Evolutionary conservation across 1,140 invertebrate species (phyloP).

Genomic region (Gerris buenoi): DNA sequence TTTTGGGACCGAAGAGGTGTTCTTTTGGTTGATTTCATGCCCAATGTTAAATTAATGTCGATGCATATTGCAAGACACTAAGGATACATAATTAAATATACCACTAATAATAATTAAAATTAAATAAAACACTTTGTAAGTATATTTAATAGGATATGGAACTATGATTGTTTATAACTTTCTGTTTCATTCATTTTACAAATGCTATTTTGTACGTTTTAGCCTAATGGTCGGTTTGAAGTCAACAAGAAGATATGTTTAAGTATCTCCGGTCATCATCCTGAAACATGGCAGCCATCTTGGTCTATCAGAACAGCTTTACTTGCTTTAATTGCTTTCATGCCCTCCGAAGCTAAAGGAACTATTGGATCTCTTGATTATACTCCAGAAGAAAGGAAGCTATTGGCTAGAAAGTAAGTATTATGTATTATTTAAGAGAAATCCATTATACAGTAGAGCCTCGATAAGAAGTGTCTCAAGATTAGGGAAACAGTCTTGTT

Average conservation of each 20-base stretch:
- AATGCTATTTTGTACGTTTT: constrained; percentile 23
- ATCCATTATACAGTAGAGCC: too few species aligned
- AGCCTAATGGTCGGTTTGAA: constrained; percentile 93
- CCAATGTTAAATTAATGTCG: too few species aligned
- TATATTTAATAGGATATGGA: background rate
- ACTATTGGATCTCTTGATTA: constrained; percentile 86
- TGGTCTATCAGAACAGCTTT: constrained; percentile 92
- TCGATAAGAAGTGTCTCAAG: too few species aligned
- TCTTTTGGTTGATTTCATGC: too few species aligned
- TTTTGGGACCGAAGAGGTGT: too few species aligned
- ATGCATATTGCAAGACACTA: too few species aligned
- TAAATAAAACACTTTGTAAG: background rate
- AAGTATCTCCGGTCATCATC: constrained; percentile 92
- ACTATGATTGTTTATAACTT: background rate
- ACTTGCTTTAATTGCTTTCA: constrained; percentile 83
- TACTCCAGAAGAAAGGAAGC: constrained; percentile 60
- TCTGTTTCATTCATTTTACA: background rate
- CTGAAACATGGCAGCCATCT: constrained; percentile 91
- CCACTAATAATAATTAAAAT: too few species aligned
- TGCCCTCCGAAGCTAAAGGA: constrained; percentile 75
- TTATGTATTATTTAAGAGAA: too few species aligned
- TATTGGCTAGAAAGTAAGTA: constrained; percentile 58
- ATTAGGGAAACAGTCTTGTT: too few species aligned
- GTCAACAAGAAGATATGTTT: constrained; percentile 89
- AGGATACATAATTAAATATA: too few species aligned